Evolutionary conservation across 2,113 vertebrate species (phyloP).

Genomic region (Daphoenositta chrysoptera): DNA sequence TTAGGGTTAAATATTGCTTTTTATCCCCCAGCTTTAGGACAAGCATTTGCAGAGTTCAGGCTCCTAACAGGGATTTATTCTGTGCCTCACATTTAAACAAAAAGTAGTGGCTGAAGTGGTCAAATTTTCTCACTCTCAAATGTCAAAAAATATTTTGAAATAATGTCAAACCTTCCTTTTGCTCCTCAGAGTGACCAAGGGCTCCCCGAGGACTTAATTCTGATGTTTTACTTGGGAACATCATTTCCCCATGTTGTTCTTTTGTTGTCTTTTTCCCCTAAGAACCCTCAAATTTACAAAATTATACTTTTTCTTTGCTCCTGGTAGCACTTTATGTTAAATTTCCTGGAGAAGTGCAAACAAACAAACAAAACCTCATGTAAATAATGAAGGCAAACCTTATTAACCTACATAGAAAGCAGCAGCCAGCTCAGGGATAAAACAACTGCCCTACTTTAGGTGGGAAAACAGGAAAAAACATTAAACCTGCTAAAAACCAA

Average conservation of each 20-base stretch:
- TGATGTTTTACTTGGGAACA: background rate
- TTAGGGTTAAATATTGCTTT: background rate
- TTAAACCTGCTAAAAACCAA: background rate
- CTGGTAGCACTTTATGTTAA: background rate
- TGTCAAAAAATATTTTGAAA: background rate
- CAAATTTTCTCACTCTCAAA: background rate
- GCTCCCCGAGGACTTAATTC: background rate
- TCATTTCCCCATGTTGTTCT: background rate
- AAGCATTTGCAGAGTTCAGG: background rate
- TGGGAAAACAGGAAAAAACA: background rate
- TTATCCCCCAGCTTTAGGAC: background rate
- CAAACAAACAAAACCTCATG: background rate
- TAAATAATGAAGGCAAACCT: slow-evolving; percentile 24
- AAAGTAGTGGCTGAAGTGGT: background rate
- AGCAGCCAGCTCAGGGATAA: background rate
- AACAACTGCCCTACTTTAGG: slow-evolving; percentile 26
- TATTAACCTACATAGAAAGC: slow-evolving; percentile 31
- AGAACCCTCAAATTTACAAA: background rate
- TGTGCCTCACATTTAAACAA: background rate
- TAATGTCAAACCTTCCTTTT: background rate
- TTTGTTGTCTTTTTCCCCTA: background rate
- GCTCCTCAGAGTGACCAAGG: background rate
- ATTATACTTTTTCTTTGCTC: background rate
- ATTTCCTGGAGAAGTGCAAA: background rate
- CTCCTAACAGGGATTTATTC: background rate